Percentiles rank a stretch among this genome's conserved stretches.
phyloP scores from a whole-genome alignment of 1,140 invertebrate species.

The Diabrotica virgifera region DNA sequence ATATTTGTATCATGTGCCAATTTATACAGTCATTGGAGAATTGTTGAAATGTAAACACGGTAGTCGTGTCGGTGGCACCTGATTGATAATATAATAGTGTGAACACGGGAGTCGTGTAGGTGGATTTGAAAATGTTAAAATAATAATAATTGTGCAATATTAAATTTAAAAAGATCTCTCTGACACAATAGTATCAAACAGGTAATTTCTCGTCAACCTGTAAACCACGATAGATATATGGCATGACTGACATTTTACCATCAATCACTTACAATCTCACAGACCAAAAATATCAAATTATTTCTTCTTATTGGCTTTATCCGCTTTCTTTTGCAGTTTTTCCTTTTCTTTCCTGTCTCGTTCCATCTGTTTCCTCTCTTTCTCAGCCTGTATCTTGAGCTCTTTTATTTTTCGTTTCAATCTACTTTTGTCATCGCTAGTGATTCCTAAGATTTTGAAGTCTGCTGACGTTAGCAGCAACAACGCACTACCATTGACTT shows the following conservation, averaged over 20 bases:
- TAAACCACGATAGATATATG: constrained; percentile 3
- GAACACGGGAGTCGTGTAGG: not conserved
- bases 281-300: constrained; percentile 38
- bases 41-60: too few relatives aligned
- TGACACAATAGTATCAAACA: not conserved
- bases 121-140: not conserved
- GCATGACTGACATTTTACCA: not conserved
- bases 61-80: too few relatives aligned
- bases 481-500: constrained; percentile 78
- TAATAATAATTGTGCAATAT: not conserved
- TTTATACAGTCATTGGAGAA: too few relatives aligned
- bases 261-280: constrained; percentile 6
- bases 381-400: constrained; percentile 73
- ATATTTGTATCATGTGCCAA: too few relatives aligned
- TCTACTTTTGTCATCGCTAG: constrained; percentile 74
- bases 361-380: constrained; percentile 69
- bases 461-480: constrained; percentile 81
- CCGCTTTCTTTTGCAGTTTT: constrained; percentile 72
- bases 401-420: constrained; percentile 89
- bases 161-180: not conserved
- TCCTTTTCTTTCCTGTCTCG: constrained; percentile 77
- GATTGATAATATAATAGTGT: not conserved
- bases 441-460: constrained; percentile 81
- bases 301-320: constrained; percentile 70
- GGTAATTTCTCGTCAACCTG: not conserved